Percentiles rank a stretch among this genome's conserved stretches.
phyloP scores from a whole-genome alignment of 2,888 invertebrate genomes.

The Parochlus steinenii region DNA sequence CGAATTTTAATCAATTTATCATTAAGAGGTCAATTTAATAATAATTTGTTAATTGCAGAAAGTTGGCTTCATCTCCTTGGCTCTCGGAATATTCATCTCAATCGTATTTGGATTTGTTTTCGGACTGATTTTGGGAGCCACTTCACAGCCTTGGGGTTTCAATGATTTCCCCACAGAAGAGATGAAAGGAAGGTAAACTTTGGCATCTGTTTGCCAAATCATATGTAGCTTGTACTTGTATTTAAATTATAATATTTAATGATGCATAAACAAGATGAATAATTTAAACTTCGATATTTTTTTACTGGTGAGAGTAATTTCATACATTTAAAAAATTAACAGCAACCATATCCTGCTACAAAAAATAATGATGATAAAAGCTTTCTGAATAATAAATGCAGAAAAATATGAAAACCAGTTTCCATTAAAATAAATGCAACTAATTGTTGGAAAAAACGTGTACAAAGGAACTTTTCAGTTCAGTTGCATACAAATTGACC shows the following conservation, averaged over 20 bases:
- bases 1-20: too few relatives aligned
- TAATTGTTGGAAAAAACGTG: too few relatives aligned
- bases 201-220: conserved; percentile 1
- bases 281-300: conserved; percentile 3
- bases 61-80: conserved; percentile 51
- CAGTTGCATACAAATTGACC: not conserved
- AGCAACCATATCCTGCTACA: not conserved
- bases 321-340: not conserved
- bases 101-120: conserved; percentile 63
- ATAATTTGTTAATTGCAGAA: conserved; percentile 28
- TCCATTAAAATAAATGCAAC: too few relatives aligned
- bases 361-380: not conserved
- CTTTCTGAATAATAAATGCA: not conserved
- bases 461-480: not conserved
- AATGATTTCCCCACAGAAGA: conserved; percentile 64
- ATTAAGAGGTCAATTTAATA: too few relatives aligned
- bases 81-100: conserved; percentile 56
- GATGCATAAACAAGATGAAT: too few relatives aligned
- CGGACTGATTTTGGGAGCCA: conserved; percentile 54
- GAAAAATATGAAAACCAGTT: not conserved
- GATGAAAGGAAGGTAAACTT: conserved; percentile 55
- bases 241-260: too few relatives aligned
- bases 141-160: conserved; percentile 59
- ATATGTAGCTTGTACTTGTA: not conserved
- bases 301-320: conserved; percentile 2